Conservation (phyloP, 2,888 invertebrate species). For the Andrena minutula region DNA sequence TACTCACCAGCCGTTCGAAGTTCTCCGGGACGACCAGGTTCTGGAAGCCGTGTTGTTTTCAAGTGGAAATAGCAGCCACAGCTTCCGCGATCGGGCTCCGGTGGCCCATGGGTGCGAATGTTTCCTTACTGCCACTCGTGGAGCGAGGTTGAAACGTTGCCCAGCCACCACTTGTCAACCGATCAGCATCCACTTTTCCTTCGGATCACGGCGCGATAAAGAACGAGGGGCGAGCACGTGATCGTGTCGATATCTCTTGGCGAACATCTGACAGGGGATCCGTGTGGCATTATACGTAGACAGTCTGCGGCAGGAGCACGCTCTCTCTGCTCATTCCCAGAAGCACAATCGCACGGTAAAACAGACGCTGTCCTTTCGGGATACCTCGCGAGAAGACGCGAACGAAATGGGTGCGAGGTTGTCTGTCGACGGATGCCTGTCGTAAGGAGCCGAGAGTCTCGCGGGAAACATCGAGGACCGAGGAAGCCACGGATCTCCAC, state of each 20-base stretch:
- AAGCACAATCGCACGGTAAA: slow-evolving; percentile 59
- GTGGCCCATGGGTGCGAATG: slow-evolving; percentile 24
- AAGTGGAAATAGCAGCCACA: slow-evolving; percentile 26
- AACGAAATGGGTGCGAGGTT: not conserved
- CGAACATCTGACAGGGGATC: slow-evolving; percentile 29
- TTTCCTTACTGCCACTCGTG: slow-evolving; percentile 2
- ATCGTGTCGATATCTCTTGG: slow-evolving; percentile 23
- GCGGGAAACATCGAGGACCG: slow-evolving; percentile 16
- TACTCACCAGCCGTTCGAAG: slow-evolving; percentile 36
- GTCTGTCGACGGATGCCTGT: not conserved
- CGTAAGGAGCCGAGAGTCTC: slow-evolving; percentile 1
- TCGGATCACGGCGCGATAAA: slow-evolving; percentile 8
- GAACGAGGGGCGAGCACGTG: slow-evolving; percentile 22
- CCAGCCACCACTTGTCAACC: not conserved
- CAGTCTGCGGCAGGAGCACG: slow-evolving; percentile 49
- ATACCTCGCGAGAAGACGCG: slow-evolving; percentile 15
- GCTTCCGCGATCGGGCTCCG: slow-evolving; percentile 54
- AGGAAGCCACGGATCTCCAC: slow-evolving; percentile 32
- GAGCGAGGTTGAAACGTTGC: slow-evolving; percentile 2
- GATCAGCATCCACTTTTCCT: not conserved
- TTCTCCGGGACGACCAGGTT: not conserved
- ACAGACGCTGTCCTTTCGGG: slow-evolving; percentile 51
- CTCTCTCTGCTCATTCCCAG: slow-evolving; percentile 39
- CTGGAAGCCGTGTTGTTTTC: not conserved
- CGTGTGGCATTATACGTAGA: slow-evolving; percentile 15